Base-by-base conservation (phyloP, 64 coral and sea anemone genomes). In the Astreopora myriophthalma region DNA sequence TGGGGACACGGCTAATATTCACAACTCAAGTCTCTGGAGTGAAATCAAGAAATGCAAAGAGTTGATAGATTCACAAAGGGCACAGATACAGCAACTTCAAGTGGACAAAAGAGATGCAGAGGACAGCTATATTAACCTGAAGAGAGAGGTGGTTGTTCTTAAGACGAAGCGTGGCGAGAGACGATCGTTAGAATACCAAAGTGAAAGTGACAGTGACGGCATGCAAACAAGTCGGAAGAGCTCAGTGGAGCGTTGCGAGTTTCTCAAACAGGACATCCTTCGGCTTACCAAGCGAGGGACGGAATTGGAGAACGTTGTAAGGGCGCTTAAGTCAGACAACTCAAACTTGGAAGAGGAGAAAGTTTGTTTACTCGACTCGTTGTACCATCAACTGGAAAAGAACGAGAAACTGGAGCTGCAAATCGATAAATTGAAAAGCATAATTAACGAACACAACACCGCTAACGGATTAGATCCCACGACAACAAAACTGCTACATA, bases 31-130 rank as follows among this genome's bases (percentile, higher is more conserved):
- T 27, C 67, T 99, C 17, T 74, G 95, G 57, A 80, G 73, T 34
- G 97, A 99, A 58, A 84, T 99, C 60, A 99, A 96, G 74, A 88
- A 82, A 64, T 99, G 97, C 64, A 99, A 99, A 87, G 88, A 96
- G 25, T 69, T 99, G 36, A 71, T 93, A 34, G 97, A 99, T 74
- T 90, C 94, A 44, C 97, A 99, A 77, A 84, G 94, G 84, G 61
- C 66, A 36, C 94, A 99, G 34, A 96, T 99, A 61, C 72, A 87
- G 73, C 93, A 99, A 48, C 80, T 99, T 28, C 94, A 96, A 44
- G 72, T 96, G 16, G 94, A 99, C 60, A 99, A 95, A 78, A 89
- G 94, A 91, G 94, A 93, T 34, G 87, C 96, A 3, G 97, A 99
- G 66, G 94, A 95, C 39, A 87, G 80, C 36, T 95, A 84, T 64